Conservation (phyloP, 1,140 invertebrate species). For the Paralvinella palmiformis region DNA sequence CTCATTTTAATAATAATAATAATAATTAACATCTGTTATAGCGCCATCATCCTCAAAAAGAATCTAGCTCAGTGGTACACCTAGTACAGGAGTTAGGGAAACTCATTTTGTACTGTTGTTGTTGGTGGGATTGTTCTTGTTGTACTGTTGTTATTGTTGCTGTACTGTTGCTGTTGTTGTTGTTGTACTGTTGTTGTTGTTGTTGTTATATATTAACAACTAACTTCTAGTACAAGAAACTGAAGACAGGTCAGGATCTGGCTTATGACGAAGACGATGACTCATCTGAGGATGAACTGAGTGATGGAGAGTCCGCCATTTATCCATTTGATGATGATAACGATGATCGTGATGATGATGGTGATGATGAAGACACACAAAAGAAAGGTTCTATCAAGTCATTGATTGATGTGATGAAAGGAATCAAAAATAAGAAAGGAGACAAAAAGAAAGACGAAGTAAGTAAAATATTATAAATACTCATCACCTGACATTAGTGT, state of each 20-base stretch:
- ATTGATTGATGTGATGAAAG: not conserved
- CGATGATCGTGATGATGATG: not conserved
- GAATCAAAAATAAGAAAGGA: not conserved
- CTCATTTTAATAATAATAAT: too few relatives aligned
- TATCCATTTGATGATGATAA: not conserved
- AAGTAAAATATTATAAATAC: too few relatives aligned
- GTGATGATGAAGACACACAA: not conserved
- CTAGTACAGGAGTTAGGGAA: too few relatives aligned
- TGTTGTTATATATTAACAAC: not conserved
- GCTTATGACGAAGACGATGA: slow-evolving; percentile 2
- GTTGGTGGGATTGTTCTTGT: too few relatives aligned
- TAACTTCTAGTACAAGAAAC: slow-evolving; percentile 11
- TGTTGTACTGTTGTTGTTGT: too few relatives aligned
- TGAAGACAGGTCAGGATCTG: not conserved
- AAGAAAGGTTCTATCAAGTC: not conserved
- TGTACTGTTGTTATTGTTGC: too few relatives aligned
- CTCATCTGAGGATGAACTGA: too few relatives aligned
- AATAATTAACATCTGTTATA: too few relatives aligned
- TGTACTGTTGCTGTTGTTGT: not conserved
- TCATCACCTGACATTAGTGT: too few relatives aligned
- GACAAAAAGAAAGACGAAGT: slow-evolving; percentile 6
- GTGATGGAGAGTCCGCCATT: not conserved
- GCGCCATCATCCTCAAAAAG: too few relatives aligned
- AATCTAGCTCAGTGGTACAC: too few relatives aligned
- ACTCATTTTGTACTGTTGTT: not conserved